These are phyloP conservation scores for Drosophila pectinifera DNA, from an alignment of 1,140 invertebrate species.

Conservation along the genomic window DNA sequence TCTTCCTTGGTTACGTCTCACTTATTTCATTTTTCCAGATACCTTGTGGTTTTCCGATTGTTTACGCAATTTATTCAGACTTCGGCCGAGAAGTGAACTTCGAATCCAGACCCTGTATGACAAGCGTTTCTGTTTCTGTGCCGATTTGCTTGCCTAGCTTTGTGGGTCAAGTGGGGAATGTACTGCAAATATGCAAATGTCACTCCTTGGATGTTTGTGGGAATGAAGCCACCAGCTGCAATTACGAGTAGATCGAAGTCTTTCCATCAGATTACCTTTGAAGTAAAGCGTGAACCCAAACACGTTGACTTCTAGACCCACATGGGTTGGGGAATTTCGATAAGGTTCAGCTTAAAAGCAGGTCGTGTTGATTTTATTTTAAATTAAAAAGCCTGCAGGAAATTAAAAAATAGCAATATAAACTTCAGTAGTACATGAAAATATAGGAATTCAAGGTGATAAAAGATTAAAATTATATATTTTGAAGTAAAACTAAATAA, in stretches of 20 bases:
- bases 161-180: conserved; percentile 63
- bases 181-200: conserved; percentile 24
- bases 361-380: no score
- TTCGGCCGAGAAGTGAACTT: conserved; percentile 10
- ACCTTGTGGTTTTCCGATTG: conserved; percentile 63
- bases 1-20: conserved; percentile 54
- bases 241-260: conserved; percentile 41
- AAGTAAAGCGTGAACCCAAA: conserved; percentile 7
- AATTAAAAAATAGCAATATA: no score
- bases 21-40: conserved; percentile 65
- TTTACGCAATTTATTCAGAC: conserved; percentile 70
- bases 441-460: no score
- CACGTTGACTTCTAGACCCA: neutral
- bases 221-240: conserved; percentile 36
- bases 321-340: no score
- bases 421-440: no score
- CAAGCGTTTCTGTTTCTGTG: conserved; percentile 57
- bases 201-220: neutral
- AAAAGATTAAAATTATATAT: no score
- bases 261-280: conserved; percentile 26
- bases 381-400: no score
- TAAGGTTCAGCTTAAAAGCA: no score
- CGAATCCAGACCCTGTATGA: conserved; percentile 39
- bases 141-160: conserved; percentile 57
- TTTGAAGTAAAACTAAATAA: no score